Evolutionary conservation across 2,797 vertebrate genomes (phyloP), one percentile per base, ranked within the genome.

Genomic region (Sciurus carolinensis): DNA sequence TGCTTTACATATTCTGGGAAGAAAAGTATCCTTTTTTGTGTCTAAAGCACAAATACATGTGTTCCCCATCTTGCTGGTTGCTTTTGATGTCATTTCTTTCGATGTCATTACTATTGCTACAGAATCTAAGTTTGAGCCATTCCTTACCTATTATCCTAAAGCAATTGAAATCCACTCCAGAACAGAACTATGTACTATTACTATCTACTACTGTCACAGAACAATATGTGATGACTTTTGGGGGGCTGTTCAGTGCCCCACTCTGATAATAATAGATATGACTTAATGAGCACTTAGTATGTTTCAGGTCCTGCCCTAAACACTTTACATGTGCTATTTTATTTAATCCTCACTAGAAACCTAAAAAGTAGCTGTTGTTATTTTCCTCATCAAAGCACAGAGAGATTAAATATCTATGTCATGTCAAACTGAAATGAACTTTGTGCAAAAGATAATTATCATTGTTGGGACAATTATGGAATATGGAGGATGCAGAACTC

Each of bases 381-480:
- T 75, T 93, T 83, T 80, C 36, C 59, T 80, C 52, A 84, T 82
- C 11, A 76, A 82, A 88, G 36, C 30, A 81, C 83, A 76, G 59
- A 96, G n/a, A 73, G 24, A 73, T 88, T 85, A 91, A 67, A 93
- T 44, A 72, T 47, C 18, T 81, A 47, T 4, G 7, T 76, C 79
- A 72, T 30, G 5, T 52, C 66, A 88, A 91, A 77, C 33, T 42
- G 75, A 71, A 96, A 47, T 44, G 18, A 93, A 30, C 6, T 86
- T 95, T 83, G 17, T 64, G 14, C 36, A 86, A 95, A 39, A 50
- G 20, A 10, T 89, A 83, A 50, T 89, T 82, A 72, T 64, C 54
- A 24, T 84, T 9, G 4, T n/a, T 72, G 10, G 42, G 13, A 80
- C 22, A 85, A 85, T 47, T 90, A 90, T 82, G 22, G 8, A 87